Percentiles rank a stretch among this genome's conserved stretches.
Evolutionary conservation across 1,140 invertebrate genomes (phyloP).

Genomic region (Hylaeus volcanicus): DNA sequence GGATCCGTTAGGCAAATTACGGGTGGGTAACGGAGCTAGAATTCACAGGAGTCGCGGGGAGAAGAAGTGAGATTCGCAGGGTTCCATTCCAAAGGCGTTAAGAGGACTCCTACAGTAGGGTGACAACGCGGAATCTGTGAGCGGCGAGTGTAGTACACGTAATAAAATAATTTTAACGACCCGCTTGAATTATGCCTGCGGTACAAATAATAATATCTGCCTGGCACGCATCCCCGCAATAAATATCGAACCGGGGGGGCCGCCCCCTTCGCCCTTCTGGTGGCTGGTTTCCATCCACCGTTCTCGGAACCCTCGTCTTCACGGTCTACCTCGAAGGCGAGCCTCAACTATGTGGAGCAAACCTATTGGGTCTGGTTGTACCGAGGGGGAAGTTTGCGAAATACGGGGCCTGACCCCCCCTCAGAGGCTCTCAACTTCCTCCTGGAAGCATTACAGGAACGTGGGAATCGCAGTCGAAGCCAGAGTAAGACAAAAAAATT

Average conservation of each 20-base stretch:
- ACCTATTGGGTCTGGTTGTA: conserved; percentile 48
- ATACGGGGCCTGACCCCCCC: conserved; percentile 54
- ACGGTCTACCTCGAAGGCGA: conserved; percentile 53
- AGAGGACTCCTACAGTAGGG: conserved; percentile 21
- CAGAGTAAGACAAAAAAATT: background rate
- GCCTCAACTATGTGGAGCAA: conserved; percentile 71
- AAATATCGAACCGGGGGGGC: conserved; percentile 70
- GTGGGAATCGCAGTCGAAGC: conserved; percentile 49
- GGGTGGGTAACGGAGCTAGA: background rate
- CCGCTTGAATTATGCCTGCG: conserved; percentile 78
- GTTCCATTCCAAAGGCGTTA: conserved; percentile 7
- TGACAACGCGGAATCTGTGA: conserved; percentile 61
- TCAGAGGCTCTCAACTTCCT: conserved; percentile 59
- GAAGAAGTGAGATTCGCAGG: no score
- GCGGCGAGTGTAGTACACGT: conserved; percentile 75
- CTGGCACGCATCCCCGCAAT: conserved; percentile 76
- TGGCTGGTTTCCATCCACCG: conserved; percentile 50
- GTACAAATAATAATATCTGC: conserved; percentile 78
- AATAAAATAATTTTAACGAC: conserved; percentile 79
- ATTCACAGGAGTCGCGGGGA: background rate
- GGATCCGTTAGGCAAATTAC: no score
- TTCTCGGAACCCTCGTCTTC: conserved; percentile 57
- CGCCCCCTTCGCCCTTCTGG: conserved; percentile 29
- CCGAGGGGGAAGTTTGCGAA: conserved; percentile 56
- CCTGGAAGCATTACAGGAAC: conserved; percentile 19